Base-by-base conservation (phyloP, 2,797 vertebrate species). In the Hyperoplus immaculatus region DNA sequence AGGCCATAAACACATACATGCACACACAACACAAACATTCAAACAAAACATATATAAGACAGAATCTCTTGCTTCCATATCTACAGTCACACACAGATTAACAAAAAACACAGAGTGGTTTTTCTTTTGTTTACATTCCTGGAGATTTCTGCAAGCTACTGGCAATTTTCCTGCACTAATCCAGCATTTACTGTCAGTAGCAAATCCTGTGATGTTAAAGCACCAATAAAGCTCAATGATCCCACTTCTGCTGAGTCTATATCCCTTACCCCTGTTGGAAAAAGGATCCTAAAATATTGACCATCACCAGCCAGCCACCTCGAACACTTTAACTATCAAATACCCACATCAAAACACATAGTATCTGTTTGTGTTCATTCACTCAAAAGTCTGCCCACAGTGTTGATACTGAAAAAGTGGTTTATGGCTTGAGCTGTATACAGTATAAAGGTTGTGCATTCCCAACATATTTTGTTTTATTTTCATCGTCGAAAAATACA, bases 141-240 rank as follows among this genome's bases (percentile, higher is more conserved):
- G 67, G 57, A 82, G 75, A 81, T 75, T 46, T 84, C 62, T 89
- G 64, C 69, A 75, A 84, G 67, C 80, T 59, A 36, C 53, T 58
- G 42, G 62, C 65, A 69, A 70, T 76, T 62, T 63, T 21, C 73
- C 70, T 18, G 45, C 50, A 43, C 80, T 91, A 89, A 93, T 90
- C 86, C 91, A 53, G 65, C 69, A 75, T 90, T 89, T 83, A 81
- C 57, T 71, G 62, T 69, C 57, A 73, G 68, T 14, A 79, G 82
- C 64, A 89, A 92, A 92, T 88, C 88, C 68, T 65, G 70, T 82
- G 72, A 87, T 78, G 70, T 81, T 77, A 70, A 84, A 81, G 73
- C 65, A 60, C 12, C 80, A 80, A 78, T 83, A 85, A 83, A 43
- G 70, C 70, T 77, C 80, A 79, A 74, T 76, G 77, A 84, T 91